Evolutionary conservation across 2,113 vertebrate species (phyloP).

Genomic region (Ranitomeya imitator): DNA sequence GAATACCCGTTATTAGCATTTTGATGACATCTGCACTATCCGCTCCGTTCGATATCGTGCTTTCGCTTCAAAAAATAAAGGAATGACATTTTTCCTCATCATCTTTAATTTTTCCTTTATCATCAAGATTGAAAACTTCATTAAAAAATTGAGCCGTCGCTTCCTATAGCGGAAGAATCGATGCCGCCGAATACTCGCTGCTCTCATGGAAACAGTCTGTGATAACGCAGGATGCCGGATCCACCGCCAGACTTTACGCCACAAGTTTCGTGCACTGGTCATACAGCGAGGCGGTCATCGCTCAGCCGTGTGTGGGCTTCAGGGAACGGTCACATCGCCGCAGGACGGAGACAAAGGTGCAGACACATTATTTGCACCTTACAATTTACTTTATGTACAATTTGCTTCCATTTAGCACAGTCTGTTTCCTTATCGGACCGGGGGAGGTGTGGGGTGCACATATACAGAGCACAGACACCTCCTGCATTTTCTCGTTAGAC

Average conservation of each 20-base stretch:
- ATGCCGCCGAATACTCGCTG: constrained; percentile 13
- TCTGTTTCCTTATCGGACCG: no score
- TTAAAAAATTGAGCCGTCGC: constrained; percentile 30
- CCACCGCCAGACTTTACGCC: background rate
- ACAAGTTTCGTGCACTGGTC: background rate
- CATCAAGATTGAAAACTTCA: constrained; percentile 46
- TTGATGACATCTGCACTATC: constrained; percentile 44
- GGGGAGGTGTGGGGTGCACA: no score
- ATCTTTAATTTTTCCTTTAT: constrained; percentile 51
- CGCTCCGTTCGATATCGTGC: background rate
- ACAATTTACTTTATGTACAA: no score
- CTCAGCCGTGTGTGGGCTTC: background rate
- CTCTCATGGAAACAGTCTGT: background rate
- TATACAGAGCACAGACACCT: no score
- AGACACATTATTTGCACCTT: background rate
- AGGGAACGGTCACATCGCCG: background rate
- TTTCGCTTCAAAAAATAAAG: background rate
- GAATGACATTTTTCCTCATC: constrained; percentile 14
- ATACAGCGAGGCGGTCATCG: background rate
- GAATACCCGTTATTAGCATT: constrained; percentile 14
- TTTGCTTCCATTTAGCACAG: no score
- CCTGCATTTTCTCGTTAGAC: no score
- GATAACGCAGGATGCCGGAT: background rate
- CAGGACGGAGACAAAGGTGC: background rate
- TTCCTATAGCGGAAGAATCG: constrained; percentile 1